A percentile compares a stretch with the other conserved stretches of the same genome.
These are phyloP conservation scores for Drosophila gunungcola DNA, from an alignment of 1,140 invertebrate genomes.

Conservation along the genomic window DNA sequence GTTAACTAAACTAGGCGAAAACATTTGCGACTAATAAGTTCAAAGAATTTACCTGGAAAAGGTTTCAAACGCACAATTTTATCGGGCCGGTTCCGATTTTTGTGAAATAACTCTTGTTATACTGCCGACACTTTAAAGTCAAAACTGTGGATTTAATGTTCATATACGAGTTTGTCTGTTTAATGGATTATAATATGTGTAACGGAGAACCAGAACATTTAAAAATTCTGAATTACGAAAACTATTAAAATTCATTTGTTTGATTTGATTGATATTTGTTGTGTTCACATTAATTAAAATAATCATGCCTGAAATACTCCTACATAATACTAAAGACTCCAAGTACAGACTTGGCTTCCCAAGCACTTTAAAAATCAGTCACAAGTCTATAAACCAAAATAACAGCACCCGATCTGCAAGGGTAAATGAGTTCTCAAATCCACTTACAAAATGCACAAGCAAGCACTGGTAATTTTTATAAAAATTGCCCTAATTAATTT, in stretches of 20 bases:
- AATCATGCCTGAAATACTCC: not conserved
- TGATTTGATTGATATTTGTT: too few relatives aligned
- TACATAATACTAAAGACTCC: not conserved
- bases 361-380: not conserved
- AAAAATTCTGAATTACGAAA: too few relatives aligned
- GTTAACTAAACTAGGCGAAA: not conserved
- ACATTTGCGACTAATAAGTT: too few relatives aligned
- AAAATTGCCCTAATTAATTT: slow-evolving; percentile 63
- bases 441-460: slow-evolving; percentile 31
- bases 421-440: slow-evolving; percentile 29
- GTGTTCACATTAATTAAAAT: not conserved
- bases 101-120: too few relatives aligned
- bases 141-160: too few relatives aligned
- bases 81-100: not conserved
- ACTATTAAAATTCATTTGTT: too few relatives aligned
- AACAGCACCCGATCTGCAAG: slow-evolving; percentile 15
- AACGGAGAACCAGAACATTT: too few relatives aligned
- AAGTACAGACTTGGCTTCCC: not conserved
- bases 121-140: too few relatives aligned
- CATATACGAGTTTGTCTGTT: too few relatives aligned
- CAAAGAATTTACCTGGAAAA: not conserved
- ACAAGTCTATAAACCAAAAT: slow-evolving; percentile 3
- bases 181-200: too few relatives aligned
- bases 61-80: not conserved
- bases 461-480: slow-evolving; percentile 34